Percentiles rank a stretch among this genome's conserved stretches.
Evolutionary conservation across 53 echinoderm and acorn worm genomes (phyloP).

Genomic region (Antedon mediterranea): DNA sequence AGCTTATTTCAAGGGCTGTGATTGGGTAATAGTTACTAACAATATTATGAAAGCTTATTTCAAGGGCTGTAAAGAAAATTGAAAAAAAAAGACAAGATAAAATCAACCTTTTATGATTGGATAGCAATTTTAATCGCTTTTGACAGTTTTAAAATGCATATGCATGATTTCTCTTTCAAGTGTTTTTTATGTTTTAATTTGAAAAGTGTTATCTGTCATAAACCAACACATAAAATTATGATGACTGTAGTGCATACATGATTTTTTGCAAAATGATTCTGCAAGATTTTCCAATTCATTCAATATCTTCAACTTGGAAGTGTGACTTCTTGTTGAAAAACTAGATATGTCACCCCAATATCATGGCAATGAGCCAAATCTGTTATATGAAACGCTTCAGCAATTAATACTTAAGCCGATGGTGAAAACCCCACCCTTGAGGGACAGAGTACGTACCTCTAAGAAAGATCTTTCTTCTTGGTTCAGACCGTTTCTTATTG

Average conservation of each 20-base stretch:
- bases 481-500: not conserved
- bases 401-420: not conserved
- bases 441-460: not conserved
- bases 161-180: not conserved
- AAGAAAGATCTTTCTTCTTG: not conserved
- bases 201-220: not conserved
- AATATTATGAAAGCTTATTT: too few relatives aligned
- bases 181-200: not conserved
- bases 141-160: not conserved
- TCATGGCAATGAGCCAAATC: not conserved
- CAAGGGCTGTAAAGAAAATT: too few relatives aligned
- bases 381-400: not conserved
- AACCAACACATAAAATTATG: not conserved
- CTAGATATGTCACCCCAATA: not conserved
- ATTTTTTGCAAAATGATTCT: not conserved
- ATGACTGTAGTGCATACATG: not conserved
- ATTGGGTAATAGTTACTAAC: too few relatives aligned
- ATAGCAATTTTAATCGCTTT: not conserved
- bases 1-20: too few relatives aligned
- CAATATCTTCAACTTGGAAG: not conserved
- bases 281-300: not conserved
- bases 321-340: not conserved
- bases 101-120: not conserved
- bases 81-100: too few relatives aligned
- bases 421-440: not conserved